A percentile compares a stretch with the other conserved stretches of the same genome.
Evolutionary conservation across 1,140 invertebrate genomes (phyloP).

Genomic region (Drosophila subobscura): DNA sequence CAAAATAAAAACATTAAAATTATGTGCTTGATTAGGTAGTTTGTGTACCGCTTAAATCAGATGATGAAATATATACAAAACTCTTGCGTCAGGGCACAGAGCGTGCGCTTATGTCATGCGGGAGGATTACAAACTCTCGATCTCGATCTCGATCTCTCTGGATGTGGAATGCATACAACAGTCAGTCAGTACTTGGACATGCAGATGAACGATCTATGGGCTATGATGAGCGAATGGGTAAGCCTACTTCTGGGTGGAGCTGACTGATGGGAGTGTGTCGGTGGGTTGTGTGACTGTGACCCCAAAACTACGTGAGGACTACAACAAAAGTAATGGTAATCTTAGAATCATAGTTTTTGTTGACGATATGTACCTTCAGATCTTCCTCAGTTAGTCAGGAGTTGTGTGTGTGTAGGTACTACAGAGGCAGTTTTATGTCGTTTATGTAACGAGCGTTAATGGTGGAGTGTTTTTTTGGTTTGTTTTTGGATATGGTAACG

Average conservation of each 20-base stretch:
- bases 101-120: no score
- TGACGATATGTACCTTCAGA: conserved; percentile 78
- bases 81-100: no score
- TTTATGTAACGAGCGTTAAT: conserved; percentile 4
- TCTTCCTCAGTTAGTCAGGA: conserved; percentile 83
- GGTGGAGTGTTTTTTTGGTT: conserved; percentile 36
- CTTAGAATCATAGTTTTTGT: conserved; percentile 51
- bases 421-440: conserved; percentile 53
- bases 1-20: no score
- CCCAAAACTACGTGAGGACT: conserved; percentile 54
- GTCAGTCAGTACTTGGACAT: no score
- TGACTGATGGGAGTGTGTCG: conserved; percentile 6
- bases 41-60: no score
- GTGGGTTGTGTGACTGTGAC: conserved; percentile 13
- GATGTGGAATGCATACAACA: no score
- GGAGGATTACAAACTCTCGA: no score
- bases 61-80: no score
- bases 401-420: conserved; percentile 69
- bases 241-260: neutral
- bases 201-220: no score
- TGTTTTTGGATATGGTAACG: conserved; percentile 27
- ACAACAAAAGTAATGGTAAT: conserved; percentile 53
- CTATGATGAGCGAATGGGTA: conserved; percentile 17
- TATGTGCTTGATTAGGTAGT: no score
- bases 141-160: no score